Evolutionary conservation across 2,888 invertebrate species (phyloP).

Genomic region (Opisthograptis luteolata): DNA sequence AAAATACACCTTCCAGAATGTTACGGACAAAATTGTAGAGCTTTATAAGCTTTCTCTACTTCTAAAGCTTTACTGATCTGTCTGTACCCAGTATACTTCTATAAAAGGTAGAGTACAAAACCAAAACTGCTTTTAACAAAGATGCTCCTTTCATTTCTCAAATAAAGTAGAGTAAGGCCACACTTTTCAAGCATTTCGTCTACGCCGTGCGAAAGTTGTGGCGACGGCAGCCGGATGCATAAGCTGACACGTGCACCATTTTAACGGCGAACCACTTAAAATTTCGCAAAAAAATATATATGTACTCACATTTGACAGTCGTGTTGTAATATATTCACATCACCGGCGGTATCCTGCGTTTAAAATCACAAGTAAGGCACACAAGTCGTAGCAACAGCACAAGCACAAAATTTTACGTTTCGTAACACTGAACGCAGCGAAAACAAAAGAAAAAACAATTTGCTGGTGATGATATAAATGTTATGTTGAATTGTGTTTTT

Average conservation of each 20-base stretch:
- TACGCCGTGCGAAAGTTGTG: conserved; percentile 41
- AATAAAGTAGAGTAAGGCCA: too few relatives aligned
- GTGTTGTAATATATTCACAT: conserved; percentile 29
- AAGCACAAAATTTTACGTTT: conserved; percentile 57
- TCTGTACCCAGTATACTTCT: too few relatives aligned
- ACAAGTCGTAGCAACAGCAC: conserved; percentile 49
- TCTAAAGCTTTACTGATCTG: too few relatives aligned
- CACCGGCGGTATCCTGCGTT: conserved; percentile 27
- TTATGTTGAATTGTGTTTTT: conserved; percentile 15
- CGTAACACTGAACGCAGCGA: conserved; percentile 42
- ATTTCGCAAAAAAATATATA: conserved; percentile 38
- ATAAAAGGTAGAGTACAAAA: too few relatives aligned
- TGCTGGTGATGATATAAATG: conserved; percentile 45
- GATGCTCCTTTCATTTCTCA: too few relatives aligned
- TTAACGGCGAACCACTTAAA: conserved; percentile 23
- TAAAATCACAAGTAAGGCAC: conserved; percentile 35
- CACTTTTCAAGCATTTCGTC: too few relatives aligned
- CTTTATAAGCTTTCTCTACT: too few relatives aligned
- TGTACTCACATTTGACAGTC: conserved; percentile 31
- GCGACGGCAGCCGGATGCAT: conserved; percentile 33
- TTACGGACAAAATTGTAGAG: too few relatives aligned
- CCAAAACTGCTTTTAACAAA: too few relatives aligned
- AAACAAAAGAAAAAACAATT: conserved; percentile 59
- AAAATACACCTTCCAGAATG: too few relatives aligned
- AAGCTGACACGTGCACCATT: conserved; percentile 31